Evolutionary conservation across 2,888 invertebrate species (phyloP).

Genomic region (Pachliopta kotzebuea): DNA sequence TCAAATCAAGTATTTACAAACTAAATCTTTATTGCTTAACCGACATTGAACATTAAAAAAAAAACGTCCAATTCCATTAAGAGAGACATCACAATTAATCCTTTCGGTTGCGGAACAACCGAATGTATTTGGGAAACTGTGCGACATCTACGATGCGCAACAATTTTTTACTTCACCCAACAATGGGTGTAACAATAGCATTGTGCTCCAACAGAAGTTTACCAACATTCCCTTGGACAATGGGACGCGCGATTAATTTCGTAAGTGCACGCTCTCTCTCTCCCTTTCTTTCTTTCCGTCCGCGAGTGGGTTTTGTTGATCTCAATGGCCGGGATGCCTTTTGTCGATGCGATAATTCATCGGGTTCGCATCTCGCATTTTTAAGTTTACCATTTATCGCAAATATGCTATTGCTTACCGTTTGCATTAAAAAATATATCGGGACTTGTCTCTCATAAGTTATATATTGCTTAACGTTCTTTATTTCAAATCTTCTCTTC

Average conservation of each 20-base stretch:
- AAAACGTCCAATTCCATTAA: slow-evolving; percentile 33
- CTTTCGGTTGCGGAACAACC: slow-evolving; percentile 39
- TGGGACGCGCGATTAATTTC: slow-evolving; percentile 70
- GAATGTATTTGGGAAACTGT: slow-evolving; percentile 58
- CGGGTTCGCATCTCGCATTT: slow-evolving; percentile 4
- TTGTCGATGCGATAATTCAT: slow-evolving; percentile 12
- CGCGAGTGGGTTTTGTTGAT: slow-evolving; percentile 44
- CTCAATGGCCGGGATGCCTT: slow-evolving; percentile 27
- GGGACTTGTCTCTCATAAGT: slow-evolving; percentile 6
- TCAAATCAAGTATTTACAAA: background rate
- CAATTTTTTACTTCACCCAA: slow-evolving; percentile 40
- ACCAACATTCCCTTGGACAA: slow-evolving; percentile 68
- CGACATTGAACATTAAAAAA: slow-evolving; percentile 22
- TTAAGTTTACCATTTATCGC: slow-evolving; percentile 20
- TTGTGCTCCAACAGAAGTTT: slow-evolving; percentile 63
- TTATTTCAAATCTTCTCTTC: too few relatives aligned
- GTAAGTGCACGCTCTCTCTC: slow-evolving; percentile 55
- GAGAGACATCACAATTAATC: slow-evolving; percentile 56
- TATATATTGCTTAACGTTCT: background rate
- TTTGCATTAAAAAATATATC: slow-evolving; percentile 16
- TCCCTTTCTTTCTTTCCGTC: slow-evolving; percentile 54
- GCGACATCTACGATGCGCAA: slow-evolving; percentile 35
- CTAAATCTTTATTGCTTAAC: slow-evolving; percentile 6
- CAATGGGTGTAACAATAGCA: slow-evolving; percentile 49
- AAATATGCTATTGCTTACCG: slow-evolving; percentile 17